Percentiles rank a stretch among this genome's conserved stretches.
These are phyloP conservation scores for Folsomia manolachei DNA, from an alignment of 2,888 invertebrate genomes.

Conservation along the genomic window DNA sequence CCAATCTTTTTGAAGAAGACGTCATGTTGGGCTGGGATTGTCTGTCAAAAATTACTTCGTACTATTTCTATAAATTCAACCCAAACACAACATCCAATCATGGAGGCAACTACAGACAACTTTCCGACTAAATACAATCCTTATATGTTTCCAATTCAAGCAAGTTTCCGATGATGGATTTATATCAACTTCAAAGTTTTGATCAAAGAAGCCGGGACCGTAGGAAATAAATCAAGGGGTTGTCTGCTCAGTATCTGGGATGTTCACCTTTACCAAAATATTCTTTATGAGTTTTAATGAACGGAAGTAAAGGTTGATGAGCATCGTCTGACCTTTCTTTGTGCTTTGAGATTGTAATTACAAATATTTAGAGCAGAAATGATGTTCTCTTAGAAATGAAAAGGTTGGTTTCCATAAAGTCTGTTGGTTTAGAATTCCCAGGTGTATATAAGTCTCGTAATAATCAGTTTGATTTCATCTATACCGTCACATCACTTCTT, in stretches of 20 bases:
- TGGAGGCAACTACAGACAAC: background rate
- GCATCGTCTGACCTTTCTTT: background rate
- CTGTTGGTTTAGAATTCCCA: too few species aligned
- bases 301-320: background rate
- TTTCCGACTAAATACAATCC: too few species aligned
- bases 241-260: background rate
- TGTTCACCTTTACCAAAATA: too few species aligned
- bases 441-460: too few species aligned
- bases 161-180: background rate
- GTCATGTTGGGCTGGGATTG: slow-evolving; percentile 26
- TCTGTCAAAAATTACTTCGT: slow-evolving; percentile 9
- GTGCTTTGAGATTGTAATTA: background rate
- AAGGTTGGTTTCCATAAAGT: too few species aligned
- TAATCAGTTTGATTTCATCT: too few species aligned
- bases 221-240: background rate
- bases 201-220: background rate
- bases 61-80: background rate
- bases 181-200: background rate
- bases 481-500: too few species aligned
- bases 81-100: background rate
- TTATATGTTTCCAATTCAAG: too few species aligned
- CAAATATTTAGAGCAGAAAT: background rate
- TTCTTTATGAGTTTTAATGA: too few species aligned
- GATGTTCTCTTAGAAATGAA: background rate
- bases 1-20: slow-evolving; percentile 38